phyloP scores from a whole-genome alignment of 2,888 invertebrate genomes.

The Campopleginae sp. region DNA sequence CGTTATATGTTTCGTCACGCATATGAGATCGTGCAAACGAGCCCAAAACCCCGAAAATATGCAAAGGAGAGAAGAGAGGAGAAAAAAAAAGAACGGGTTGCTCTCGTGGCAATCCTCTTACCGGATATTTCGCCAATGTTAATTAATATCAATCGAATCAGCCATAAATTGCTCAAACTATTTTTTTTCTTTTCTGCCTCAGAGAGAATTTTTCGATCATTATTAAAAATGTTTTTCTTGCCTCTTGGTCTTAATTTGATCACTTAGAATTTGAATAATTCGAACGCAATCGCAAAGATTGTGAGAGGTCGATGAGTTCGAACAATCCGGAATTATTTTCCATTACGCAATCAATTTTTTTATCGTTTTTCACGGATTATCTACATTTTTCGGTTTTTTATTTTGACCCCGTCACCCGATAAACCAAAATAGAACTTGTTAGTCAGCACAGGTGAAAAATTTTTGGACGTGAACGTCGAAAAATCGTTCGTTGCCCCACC shows the following conservation, averaged over 20 bases:
- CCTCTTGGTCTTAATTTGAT: not conserved
- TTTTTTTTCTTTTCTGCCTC: conserved; percentile 25
- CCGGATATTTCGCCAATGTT: conserved; percentile 13
- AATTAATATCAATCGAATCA: conserved; percentile 38
- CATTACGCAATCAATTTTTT: not conserved
- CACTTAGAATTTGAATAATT: not conserved
- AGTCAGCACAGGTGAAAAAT: not conserved
- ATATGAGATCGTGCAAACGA: conserved; percentile 27
- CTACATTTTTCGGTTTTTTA: too few relatives aligned
- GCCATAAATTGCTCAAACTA: conserved; percentile 18
- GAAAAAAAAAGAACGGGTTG: conserved; percentile 1
- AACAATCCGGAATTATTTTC: not conserved
- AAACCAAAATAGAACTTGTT: not conserved
- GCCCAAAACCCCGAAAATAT: conserved; percentile 36
- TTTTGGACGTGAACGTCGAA: not conserved
- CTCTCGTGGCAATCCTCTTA: conserved; percentile 26
- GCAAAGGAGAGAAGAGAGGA: conserved; percentile 4
- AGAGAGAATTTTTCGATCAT: not conserved
- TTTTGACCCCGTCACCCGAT: not conserved
- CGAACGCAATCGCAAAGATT: not conserved
- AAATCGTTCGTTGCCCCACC: not conserved
- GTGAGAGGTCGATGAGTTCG: not conserved
- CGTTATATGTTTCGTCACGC: conserved; percentile 63
- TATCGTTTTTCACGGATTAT: not conserved
- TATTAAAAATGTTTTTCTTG: conserved; percentile 9